Conservation (phyloP, 2,113 vertebrate genomes). For the Orcinus orca region DNA sequence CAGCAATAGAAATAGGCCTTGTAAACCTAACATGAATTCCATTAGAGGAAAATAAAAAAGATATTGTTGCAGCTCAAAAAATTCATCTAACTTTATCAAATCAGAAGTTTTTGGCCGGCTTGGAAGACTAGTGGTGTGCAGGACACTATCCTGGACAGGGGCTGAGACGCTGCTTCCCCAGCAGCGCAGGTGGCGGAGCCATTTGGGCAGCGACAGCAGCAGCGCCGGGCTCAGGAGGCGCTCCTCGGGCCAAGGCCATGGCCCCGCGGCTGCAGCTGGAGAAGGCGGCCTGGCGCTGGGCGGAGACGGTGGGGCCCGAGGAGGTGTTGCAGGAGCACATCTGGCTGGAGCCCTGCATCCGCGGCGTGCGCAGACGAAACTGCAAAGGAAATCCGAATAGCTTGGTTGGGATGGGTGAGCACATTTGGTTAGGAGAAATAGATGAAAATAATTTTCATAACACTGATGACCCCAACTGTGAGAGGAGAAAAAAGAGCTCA, state of each 20-base stretch:
- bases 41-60: neutral
- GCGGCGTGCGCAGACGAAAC: conserved; percentile 94
- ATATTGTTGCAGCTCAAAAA: neutral
- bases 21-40: neutral
- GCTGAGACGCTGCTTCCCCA: neutral
- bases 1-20: neutral
- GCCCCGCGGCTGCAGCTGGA: conserved; percentile 95
- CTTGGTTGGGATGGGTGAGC: conserved; percentile 96
- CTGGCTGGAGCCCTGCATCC: conserved; percentile 90
- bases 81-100: neutral
- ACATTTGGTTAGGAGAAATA: conserved; percentile 96
- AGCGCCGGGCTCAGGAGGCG: neutral
- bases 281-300: conserved; percentile 97
- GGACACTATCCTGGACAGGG: neutral
- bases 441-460: conserved; percentile 78
- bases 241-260: conserved; percentile 78
- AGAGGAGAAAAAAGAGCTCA: conserved; percentile 96
- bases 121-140: neutral
- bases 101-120: neutral
- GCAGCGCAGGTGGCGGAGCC: conserved; percentile 26
- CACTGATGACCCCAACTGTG: conserved; percentile 95
- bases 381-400: conserved; percentile 98
- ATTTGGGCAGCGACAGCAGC: conserved; percentile 16
- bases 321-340: conserved; percentile 93
- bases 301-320: conserved; percentile 92